Percentiles rank a stretch among this genome's conserved stretches.
phyloP scores from a whole-genome alignment of 2,113 vertebrate species.

The Heterochromis multidens region DNA sequence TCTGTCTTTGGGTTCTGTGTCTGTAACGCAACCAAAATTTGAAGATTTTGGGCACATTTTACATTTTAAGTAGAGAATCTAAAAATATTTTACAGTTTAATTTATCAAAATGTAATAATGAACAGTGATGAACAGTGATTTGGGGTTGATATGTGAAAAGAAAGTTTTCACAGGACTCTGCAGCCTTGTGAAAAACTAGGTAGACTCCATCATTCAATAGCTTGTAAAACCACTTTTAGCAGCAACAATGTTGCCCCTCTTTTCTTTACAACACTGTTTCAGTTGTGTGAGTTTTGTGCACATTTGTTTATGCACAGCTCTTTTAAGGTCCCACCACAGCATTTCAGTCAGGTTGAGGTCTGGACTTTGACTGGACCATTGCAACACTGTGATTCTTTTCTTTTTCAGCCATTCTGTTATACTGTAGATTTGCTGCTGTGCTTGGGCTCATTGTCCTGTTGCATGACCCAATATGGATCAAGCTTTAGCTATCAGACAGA shows the following conservation, averaged over 20 bases:
- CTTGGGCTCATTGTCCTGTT: not conserved
- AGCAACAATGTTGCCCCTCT: too few species aligned
- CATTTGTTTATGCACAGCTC: not conserved
- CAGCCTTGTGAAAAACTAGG: too few species aligned
- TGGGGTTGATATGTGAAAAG: too few species aligned
- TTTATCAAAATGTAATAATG: too few species aligned
- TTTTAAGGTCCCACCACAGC: not conserved
- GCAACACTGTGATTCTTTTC: not conserved
- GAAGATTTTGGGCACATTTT: not conserved
- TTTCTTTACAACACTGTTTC: too few species aligned
- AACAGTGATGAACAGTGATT: too few species aligned
- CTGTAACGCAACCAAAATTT: too few species aligned
- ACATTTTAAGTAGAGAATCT: not conserved
- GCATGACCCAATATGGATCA: not conserved
- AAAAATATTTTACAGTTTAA: not conserved
- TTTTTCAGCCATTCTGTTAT: not conserved
- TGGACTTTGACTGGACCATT: not conserved
- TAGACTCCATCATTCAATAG: too few species aligned
- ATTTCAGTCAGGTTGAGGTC: not conserved
- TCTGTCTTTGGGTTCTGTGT: too few species aligned
- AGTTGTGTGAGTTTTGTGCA: too few species aligned
- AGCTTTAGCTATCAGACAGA: not conserved
- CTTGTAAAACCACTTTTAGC: too few species aligned
- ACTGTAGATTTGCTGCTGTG: not conserved
- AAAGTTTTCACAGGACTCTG: too few species aligned